Conservation (phyloP, 2,888 invertebrate genomes). For the Cheilosia pagana region DNA sequence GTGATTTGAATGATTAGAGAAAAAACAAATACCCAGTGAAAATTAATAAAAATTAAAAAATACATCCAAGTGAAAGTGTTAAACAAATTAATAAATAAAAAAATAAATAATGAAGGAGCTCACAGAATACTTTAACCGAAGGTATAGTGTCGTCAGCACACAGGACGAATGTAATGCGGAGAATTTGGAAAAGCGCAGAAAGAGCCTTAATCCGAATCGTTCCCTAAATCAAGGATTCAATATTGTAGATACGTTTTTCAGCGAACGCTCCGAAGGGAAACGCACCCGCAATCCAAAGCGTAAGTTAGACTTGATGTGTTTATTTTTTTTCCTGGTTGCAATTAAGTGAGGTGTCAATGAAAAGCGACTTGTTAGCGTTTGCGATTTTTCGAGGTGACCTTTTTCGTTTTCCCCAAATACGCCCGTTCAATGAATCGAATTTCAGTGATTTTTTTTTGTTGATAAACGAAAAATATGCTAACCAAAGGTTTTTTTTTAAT, state of each 20-base stretch:
- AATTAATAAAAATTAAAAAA: no score
- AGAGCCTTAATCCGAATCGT: slow-evolving; percentile 82
- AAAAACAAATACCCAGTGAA: slow-evolving; percentile 4
- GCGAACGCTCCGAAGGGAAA: slow-evolving; percentile 82
- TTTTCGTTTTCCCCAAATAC: neutral
- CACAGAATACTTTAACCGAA: slow-evolving; percentile 85
- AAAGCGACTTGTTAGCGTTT: slow-evolving; percentile 12
- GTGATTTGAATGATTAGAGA: slow-evolving; percentile 31
- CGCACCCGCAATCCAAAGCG: slow-evolving; percentile 83
- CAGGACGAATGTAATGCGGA: slow-evolving; percentile 42
- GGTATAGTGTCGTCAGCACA: slow-evolving; percentile 85
- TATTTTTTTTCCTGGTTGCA: neutral
- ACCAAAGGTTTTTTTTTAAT: neutral
- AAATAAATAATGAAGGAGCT: slow-evolving; percentile 86
- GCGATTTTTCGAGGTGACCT: slow-evolving; percentile 1
- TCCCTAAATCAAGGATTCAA: slow-evolving; percentile 82
- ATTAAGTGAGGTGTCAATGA: slow-evolving; percentile 6
- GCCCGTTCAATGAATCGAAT: neutral
- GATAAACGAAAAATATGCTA: neutral
- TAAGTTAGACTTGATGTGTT: slow-evolving; percentile 80
- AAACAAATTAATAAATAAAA: slow-evolving; percentile 40
- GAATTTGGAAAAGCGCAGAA: slow-evolving; percentile 76
- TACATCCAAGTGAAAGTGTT: slow-evolving; percentile 55
- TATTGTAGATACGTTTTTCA: slow-evolving; percentile 84
- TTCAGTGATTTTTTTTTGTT: slow-evolving; percentile 14